Percentiles rank a stretch among this genome's conserved stretches.
Evolutionary conservation across 2,113 vertebrate genomes (phyloP).

Genomic region (Alligator sinensis): DNA sequence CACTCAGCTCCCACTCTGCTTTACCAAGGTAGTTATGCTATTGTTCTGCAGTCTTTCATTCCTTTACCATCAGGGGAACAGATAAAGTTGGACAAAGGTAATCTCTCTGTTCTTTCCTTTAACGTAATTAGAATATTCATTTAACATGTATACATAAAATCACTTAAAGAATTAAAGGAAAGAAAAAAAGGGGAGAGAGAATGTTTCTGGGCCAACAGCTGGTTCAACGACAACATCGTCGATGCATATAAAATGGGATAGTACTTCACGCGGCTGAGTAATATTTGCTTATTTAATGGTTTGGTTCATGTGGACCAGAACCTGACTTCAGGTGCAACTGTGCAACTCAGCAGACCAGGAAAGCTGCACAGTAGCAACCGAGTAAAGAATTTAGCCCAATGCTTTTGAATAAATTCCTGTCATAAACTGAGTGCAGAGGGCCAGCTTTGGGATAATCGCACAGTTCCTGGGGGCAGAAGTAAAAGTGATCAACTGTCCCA

Average conservation of each 20-base stretch:
- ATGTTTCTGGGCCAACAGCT: slow-evolving; percentile 50
- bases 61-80: not conserved
- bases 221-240: slow-evolving; percentile 48
- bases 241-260: slow-evolving; percentile 40
- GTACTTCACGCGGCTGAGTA: slow-evolving; percentile 37
- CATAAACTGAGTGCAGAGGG: slow-evolving; percentile 46
- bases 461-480: slow-evolving; percentile 38
- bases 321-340: slow-evolving; percentile 71
- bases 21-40: not conserved
- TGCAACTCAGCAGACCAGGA: slow-evolving; percentile 23
- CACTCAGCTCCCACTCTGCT: not conserved
- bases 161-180: not conserved
- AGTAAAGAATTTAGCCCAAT: slow-evolving; percentile 29
- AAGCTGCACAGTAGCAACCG: slow-evolving; percentile 44
- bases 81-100: not conserved
- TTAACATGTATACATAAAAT: slow-evolving; percentile 5
- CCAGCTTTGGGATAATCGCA: slow-evolving; percentile 24
- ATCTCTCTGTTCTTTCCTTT: slow-evolving; percentile 1
- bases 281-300: slow-evolving; percentile 67
- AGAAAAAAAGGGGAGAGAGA: not conserved
- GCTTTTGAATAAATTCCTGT: slow-evolving; percentile 45
- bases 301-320: slow-evolving; percentile 64
- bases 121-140: slow-evolving; percentile 22
- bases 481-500: not conserved
- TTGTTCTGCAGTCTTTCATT: not conserved